A percentile compares a stretch with the other conserved stretches of the same genome.
phyloP scores from a whole-genome alignment of 2,888 invertebrate species.

The Brachypterus glaber region DNA sequence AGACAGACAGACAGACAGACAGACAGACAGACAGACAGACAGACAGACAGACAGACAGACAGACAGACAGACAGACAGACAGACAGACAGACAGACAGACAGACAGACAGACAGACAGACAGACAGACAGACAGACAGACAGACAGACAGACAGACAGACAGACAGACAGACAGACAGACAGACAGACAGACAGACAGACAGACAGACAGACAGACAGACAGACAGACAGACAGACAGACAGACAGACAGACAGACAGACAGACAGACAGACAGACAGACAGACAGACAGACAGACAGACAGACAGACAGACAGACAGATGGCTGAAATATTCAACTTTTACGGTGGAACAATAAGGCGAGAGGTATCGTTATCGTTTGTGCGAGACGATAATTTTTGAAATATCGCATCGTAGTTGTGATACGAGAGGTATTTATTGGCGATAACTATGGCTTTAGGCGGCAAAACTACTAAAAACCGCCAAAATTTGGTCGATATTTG shows the following conservation, averaged over 20 bases:
- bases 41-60: conserved; percentile 7
- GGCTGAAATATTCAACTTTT: no score
- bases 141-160: conserved; percentile 9
- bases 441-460: no score
- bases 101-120: conserved; percentile 9
- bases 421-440: no score
- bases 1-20: conserved; percentile 7
- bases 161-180: conserved; percentile 9
- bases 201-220: conserved; percentile 9
- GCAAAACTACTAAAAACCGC: no score
- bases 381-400: no score
- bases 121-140: conserved; percentile 9
- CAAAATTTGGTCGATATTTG: no score
- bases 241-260: conserved; percentile 9
- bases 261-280: conserved; percentile 9
- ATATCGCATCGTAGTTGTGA: no score
- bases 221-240: conserved; percentile 9
- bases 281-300: conserved; percentile 9
- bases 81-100: conserved; percentile 9
- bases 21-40: conserved; percentile 7
- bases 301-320: conserved; percentile 4
- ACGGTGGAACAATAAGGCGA: no score
- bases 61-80: conserved; percentile 8
- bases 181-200: conserved; percentile 9
- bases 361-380: no score